Conservation (phyloP, 2,113 vertebrate species). For the Leiothrix lutea region DNA sequence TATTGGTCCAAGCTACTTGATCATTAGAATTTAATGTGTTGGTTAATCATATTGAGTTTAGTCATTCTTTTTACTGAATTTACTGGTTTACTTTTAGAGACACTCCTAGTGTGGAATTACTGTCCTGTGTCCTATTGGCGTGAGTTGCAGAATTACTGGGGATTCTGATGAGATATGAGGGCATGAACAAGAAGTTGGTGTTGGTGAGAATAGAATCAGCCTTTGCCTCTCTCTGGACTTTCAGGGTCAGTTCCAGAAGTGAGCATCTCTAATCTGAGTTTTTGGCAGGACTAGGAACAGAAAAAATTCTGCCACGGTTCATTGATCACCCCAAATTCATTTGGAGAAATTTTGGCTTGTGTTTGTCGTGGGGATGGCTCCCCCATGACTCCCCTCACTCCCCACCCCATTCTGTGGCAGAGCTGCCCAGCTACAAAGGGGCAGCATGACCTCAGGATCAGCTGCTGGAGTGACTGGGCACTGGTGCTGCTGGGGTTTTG, state of each 20-base stretch:
- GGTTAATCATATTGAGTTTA: background rate
- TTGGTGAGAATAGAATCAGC: background rate
- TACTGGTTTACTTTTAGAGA: background rate
- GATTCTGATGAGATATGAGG: background rate
- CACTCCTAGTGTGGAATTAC: background rate
- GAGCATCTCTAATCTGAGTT: background rate
- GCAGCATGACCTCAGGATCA: background rate
- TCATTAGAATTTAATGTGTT: constrained; percentile 17
- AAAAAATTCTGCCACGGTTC: background rate
- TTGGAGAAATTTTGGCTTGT: background rate
- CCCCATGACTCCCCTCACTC: background rate
- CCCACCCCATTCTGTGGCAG: background rate
- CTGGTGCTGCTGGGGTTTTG: background rate
- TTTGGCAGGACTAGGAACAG: background rate
- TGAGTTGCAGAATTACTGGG: background rate
- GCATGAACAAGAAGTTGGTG: background rate
- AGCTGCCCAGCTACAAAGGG: background rate
- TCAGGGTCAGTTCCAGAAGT: background rate
- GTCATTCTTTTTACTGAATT: background rate
- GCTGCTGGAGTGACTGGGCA: background rate
- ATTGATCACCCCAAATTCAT: background rate
- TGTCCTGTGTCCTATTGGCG: background rate
- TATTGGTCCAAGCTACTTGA: constrained; percentile 14
- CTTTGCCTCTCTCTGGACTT: background rate
- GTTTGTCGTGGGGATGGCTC: background rate